A percentile compares a stretch with the other conserved stretches of the same genome.
These are phyloP conservation scores for Epirrhoe tristata DNA, from an alignment of 2,888 invertebrate genomes.

Conservation along the genomic window DNA sequence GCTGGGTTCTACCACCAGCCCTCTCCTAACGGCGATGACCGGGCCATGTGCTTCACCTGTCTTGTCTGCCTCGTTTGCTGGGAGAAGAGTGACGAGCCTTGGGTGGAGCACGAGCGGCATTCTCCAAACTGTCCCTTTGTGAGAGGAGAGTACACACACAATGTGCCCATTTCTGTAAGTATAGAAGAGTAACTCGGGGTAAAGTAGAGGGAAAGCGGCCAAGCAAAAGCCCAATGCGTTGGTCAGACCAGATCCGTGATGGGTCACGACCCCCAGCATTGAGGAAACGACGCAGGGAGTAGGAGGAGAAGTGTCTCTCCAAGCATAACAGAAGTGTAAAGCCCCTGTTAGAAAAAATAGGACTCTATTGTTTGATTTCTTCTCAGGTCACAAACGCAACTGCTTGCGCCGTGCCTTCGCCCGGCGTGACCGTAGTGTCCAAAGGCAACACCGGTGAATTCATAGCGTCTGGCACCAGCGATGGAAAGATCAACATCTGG, in stretches of 20 bases:
- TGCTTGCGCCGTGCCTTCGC: constrained; percentile 88
- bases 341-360: too few relatives aligned
- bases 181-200: too few relatives aligned
- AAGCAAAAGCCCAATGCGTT: too few relatives aligned
- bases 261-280: too few relatives aligned
- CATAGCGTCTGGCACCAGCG: constrained; percentile 84
- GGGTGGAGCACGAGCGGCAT: constrained; percentile 98
- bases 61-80: constrained; percentile 97
- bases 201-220: too few relatives aligned
- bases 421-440: constrained; percentile 84
- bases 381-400: constrained; percentile 91
- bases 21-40: constrained; percentile 94
- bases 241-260: too few relatives aligned
- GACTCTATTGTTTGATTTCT: not conserved
- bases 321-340: too few relatives aligned
- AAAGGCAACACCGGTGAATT: constrained; percentile 86
- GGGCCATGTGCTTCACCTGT: constrained; percentile 98
- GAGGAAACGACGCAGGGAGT: too few relatives aligned
- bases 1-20: constrained; percentile 99
- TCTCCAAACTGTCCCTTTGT: constrained; percentile 97
- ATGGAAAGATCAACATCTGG: constrained; percentile 92
- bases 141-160: constrained; percentile 97
- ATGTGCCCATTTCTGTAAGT: constrained; percentile 93
- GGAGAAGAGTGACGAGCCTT: constrained; percentile 98
- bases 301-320: too few relatives aligned